Conservation (phyloP, 1,140 invertebrate genomes). For the Melitaea cinxia region DNA sequence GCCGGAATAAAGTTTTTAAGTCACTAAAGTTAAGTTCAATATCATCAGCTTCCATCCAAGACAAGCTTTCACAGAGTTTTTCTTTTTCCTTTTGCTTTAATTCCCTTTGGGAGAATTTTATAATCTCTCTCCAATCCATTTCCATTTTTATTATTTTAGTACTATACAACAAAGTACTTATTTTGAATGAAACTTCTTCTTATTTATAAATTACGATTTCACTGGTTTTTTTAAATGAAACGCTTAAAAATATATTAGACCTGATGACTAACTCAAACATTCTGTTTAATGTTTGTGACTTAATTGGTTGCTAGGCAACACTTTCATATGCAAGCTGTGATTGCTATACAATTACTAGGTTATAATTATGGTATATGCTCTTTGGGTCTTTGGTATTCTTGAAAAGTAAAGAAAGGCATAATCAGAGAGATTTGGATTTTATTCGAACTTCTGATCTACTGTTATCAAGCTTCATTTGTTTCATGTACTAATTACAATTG, state of each 20-base stretch:
- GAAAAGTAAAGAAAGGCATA: no score
- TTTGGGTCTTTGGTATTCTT: no score
- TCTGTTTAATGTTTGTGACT: conserved; percentile 31
- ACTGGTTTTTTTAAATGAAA: no score
- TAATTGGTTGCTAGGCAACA: background rate
- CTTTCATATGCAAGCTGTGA: background rate
- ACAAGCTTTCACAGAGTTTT: conserved; percentile 82
- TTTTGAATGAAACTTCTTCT: no score
- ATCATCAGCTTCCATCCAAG: conserved; percentile 83
- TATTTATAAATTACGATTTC: no score
- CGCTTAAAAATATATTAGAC: background rate
- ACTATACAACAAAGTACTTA: no score
- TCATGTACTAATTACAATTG: no score
- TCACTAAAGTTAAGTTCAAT: conserved; percentile 82
- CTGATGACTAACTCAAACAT: background rate
- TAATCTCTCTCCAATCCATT: conserved; percentile 84
- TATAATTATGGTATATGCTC: no score
- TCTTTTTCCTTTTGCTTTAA: conserved; percentile 84
- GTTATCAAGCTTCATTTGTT: no score
- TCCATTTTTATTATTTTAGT: conserved; percentile 55
- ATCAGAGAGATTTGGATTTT: no score
- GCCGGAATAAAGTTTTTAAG: conserved; percentile 81
- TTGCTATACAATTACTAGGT: background rate
- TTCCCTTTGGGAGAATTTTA: conserved; percentile 81
- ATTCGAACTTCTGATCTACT: no score